Base-by-base conservation (phyloP, 2,888 invertebrate species). In the Clistopyga incitator region DNA sequence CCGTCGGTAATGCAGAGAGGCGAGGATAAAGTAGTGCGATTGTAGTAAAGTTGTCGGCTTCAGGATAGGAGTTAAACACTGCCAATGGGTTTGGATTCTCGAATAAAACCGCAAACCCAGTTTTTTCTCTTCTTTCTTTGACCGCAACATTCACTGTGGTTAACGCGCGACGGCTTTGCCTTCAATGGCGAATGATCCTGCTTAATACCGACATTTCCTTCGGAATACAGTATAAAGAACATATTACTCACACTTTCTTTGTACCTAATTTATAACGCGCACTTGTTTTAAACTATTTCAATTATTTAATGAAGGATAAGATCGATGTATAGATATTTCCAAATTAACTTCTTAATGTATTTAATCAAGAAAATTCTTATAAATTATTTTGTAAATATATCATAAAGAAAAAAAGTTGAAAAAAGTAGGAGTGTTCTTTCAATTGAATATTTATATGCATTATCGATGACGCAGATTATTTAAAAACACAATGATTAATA, bases 11-110 rank as follows among this genome's bases (percentile, higher is more conserved):
- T 38, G 64, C 25, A 64, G 64, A 64, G n/a, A 3, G 64, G 18
- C 64, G 64, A 64, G 20, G 64, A 64, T 64, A 64, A 38, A 64
- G 64, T 20, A 64, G 64, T 64, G 64, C 64, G 64, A 42, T 64
- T 38, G 38, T 38, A 64, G 64, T 38, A 38, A 38, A 42, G 64
- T 64, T 64, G 64, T 64, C 64, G 64, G 34, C 38, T 18, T 56
- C 11, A 23, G 11, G 25, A 4, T 59, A n/a, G 64, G 18, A 38
- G 18, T 38, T 38, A 38, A 38, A 64, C 42, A 20, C 38, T 38
- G 64, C 38, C 42, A 64, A 64, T 64, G 64, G 18, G 64, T 13
- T 64, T 64, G 38, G 42, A 13, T 38, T 10, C 38, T 38, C 64
- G 64, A 38, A 38, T 18, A 42, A 20, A 64, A 64, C 38, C 42